Base-by-base conservation (phyloP, 1,140 invertebrate species). In the Drosophila saltans region DNA sequence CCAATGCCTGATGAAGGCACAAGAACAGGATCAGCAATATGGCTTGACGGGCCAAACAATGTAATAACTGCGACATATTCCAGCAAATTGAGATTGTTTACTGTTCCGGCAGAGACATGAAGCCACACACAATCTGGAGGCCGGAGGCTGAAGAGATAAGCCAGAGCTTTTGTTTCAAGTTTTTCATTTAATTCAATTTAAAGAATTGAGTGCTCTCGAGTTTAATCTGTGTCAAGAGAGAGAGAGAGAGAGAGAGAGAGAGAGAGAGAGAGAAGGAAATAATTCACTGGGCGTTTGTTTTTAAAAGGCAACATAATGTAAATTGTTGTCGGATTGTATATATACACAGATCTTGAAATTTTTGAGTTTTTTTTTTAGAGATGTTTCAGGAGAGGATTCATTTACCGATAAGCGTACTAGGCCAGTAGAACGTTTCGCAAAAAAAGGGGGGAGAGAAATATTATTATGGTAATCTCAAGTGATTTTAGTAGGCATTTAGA, bases 401-500 rank as follows among this genome's bases (percentile, higher is more conserved):
- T 52, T 24, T 26, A 52, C 10, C 39, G 16, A 52, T 52, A 52
- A 9, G 41, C 33, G n/a, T 69, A 68, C 10, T 78, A 61, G 68
- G 76, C 52, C 76, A 78, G 59, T 78, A 41, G 72, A 75, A n/a
- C 72, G 69, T 40, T 26, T 7, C 45, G 64, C 48, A 39, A 59
- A 69, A 71, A 3, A 58, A 30, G 4, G 28, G 33, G 6, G 33
- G 33, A 7, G 6, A 2, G 57, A 36, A 43, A 41, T 10, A 30
- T 48, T 33, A 6, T 6, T 6, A 36, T 30, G 28, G 3, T 2
- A 43, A 65, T 40, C 52, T 65, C 56, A 66, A 30, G 61, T 71
- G 69, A 63, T 41, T 68, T 82, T 71, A 86, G 82, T 86, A 67
- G 1, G 66, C 69, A 69, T 83, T 77, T 66, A 88, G 72, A 72